Evolutionary conservation across 1,140 invertebrate genomes (phyloP).

Genomic region (Trachymyrmex septentrionalis): DNA sequence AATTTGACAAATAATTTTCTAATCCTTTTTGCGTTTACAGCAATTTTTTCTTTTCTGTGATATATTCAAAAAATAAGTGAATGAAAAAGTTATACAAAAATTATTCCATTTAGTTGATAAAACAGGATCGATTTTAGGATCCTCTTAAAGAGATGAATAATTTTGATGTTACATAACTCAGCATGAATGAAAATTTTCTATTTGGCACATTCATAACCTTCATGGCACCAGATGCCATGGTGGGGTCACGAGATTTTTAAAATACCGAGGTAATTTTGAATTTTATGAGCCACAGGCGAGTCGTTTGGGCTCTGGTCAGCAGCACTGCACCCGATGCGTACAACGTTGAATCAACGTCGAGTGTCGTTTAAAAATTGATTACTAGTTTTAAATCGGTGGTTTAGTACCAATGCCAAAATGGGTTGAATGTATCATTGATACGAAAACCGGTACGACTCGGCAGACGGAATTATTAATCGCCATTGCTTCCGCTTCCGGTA

Average conservation of each 20-base stretch:
- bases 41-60: no score
- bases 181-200: neutral
- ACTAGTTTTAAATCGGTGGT: slow-evolving; percentile 46
- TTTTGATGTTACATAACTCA: neutral
- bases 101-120: no score
- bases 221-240: neutral
- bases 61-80: no score
- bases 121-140: no score
- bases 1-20: no score
- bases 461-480: slow-evolving; percentile 52
- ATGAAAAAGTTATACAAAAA: no score
- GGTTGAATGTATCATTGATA: slow-evolving; percentile 44
- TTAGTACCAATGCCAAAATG: slow-evolving; percentile 37
- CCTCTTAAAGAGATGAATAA: neutral
- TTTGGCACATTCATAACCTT: slow-evolving; percentile 3
- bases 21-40: no score
- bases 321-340: neutral
- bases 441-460: slow-evolving; percentile 19
- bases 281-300: slow-evolving; percentile 61
- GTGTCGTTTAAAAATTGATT: slow-evolving; percentile 63
- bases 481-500: neutral
- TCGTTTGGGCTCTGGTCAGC: slow-evolving; percentile 24
- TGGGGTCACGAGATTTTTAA: slow-evolving; percentile 35
- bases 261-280: slow-evolving; percentile 46
- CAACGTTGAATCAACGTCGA: slow-evolving; percentile 44